These are phyloP conservation scores for Atherinomorus stipes DNA, from an alignment of 2,113 vertebrate species.

Conservation along the genomic window DNA sequence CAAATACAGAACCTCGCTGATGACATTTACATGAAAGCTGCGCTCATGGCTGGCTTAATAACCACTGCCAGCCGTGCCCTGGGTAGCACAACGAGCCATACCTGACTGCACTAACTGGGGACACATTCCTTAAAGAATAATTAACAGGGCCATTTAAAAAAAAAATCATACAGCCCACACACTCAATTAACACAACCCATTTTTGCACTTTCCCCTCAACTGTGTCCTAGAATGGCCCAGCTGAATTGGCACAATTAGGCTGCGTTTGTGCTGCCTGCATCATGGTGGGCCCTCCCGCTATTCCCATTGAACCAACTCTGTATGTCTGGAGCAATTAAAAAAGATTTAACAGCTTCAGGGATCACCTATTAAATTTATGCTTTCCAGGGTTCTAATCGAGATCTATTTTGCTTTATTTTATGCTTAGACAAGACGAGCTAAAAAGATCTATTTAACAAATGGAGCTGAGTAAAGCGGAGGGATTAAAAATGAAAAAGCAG, in stretches of 20 bases:
- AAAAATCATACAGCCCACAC: constrained; percentile 79
- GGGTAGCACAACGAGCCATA: constrained; percentile 57
- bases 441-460: constrained; percentile 58
- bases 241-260: constrained; percentile 68
- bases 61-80: constrained; percentile 63
- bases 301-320: constrained; percentile 47
- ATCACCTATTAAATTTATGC: constrained; percentile 66
- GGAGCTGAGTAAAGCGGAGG: constrained; percentile 39
- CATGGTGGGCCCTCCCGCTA: constrained; percentile 39
- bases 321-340: constrained; percentile 48
- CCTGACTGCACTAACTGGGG: constrained; percentile 58
- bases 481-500: constrained; percentile 48
- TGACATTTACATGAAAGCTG: constrained; percentile 63
- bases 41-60: constrained; percentile 48
- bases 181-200: constrained; percentile 83
- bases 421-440: constrained; percentile 35
- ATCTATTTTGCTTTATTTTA: constrained; percentile 61
- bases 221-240: constrained; percentile 77
- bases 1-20: constrained; percentile 53
- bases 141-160: constrained; percentile 82
- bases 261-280: constrained; percentile 52
- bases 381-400: constrained; percentile 54
- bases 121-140: constrained; percentile 83
- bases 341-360: constrained; percentile 64
- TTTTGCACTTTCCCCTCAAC: constrained; percentile 76